Conservation (phyloP, 2,888 invertebrate species). For the Alloplasta piceator region DNA sequence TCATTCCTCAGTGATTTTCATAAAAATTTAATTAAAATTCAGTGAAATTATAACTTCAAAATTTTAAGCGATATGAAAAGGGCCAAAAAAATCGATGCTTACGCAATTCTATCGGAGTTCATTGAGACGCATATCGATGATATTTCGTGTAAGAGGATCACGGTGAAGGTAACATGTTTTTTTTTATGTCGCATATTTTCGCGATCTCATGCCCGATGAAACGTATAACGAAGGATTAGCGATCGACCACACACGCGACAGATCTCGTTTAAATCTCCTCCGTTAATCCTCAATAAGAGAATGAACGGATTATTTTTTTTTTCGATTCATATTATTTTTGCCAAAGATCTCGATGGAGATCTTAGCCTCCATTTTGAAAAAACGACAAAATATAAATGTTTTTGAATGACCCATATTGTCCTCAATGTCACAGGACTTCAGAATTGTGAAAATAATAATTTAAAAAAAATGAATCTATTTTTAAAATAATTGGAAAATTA, state of each 20-base stretch:
- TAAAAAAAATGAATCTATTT: no score
- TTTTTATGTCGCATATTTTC: constrained; percentile 26
- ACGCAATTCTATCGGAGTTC: constrained; percentile 29
- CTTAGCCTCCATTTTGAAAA: constrained; percentile 1
- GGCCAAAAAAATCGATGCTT: background rate
- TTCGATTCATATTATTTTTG: constrained; percentile 28
- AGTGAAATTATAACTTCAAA: no score
- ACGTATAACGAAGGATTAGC: constrained; percentile 60
- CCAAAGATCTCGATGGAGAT: background rate
- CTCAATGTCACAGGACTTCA: no score
- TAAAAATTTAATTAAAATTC: no score
- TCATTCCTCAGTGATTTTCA: no score
- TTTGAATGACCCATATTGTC: no score
- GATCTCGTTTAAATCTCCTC: constrained; percentile 54
- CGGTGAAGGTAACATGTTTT: constrained; percentile 3
- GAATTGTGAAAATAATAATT: no score
- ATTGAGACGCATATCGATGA: constrained; percentile 10
- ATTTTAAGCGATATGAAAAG: no score
- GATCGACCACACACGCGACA: constrained; percentile 49
- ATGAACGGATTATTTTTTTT: constrained; percentile 51
- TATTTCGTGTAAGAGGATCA: constrained; percentile 21
- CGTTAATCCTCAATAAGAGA: constrained; percentile 65
- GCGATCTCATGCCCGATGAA: constrained; percentile 46
- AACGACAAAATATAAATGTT: no score
- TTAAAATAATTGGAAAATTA: no score